A percentile compares a stretch with the other conserved stretches of the same genome.
These are phyloP conservation scores for Bujurquina vittata DNA, from an alignment of 2,113 vertebrate species.

Conservation along the genomic window DNA sequence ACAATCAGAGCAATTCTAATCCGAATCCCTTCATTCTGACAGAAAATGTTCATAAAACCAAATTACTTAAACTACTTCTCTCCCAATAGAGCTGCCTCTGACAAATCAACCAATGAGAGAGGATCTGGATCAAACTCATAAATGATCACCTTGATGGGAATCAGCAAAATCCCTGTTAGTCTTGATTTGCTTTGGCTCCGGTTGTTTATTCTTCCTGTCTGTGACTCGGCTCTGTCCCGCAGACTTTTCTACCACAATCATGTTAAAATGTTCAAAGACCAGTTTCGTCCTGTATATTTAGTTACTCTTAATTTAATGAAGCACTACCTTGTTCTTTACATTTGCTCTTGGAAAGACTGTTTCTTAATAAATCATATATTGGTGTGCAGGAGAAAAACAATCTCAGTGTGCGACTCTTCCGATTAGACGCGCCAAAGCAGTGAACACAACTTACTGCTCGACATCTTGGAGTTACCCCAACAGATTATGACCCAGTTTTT, in stretches of 20 bases:
- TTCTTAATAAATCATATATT: not conserved
- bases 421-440: not conserved
- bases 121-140: not conserved
- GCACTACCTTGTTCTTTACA: not conserved
- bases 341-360: not conserved
- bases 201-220: not conserved
- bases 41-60: not conserved
- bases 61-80: not conserved
- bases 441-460: not conserved
- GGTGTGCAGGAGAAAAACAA: not conserved
- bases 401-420: not conserved
- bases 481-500: not conserved
- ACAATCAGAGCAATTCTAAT: too few relatives aligned
- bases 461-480: not conserved
- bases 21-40: too few relatives aligned
- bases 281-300: not conserved
- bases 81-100: not conserved
- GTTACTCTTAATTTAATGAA: not conserved
- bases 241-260: not conserved
- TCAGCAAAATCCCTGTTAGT: not conserved
- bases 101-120: not conserved
- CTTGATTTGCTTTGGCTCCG: not conserved
- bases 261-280: not conserved
- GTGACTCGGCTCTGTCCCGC: conserved; percentile 26
- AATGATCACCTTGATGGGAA: not conserved